Evolutionary conservation across 2,113 vertebrate genomes (phyloP), one percentile per base, ranked within the genome.

Genomic region (Microcebus griseorufus): DNA sequence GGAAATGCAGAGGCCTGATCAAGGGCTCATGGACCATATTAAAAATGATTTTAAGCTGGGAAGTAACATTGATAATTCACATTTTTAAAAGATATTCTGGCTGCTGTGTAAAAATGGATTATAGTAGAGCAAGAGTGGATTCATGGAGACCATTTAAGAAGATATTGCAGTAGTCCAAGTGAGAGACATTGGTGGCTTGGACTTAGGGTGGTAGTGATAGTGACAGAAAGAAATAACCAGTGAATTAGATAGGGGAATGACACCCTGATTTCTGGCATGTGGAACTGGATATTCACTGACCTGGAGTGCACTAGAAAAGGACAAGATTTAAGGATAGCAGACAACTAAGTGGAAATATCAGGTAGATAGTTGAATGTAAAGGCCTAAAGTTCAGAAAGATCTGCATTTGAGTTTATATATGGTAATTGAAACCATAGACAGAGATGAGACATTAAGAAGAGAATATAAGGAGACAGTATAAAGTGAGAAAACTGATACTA

Each of bases 361-460:
- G 64, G 18, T 93, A 91, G 48, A 84, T 70, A 70, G 45, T 92
- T 97, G 75, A 84, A 65, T 88, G 64, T 78, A 78, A 84, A 78
- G 53, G 27, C 82, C 29, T 90, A 83, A 78, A 90, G 53, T 84
- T 96, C 83, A 87, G 34, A 93, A 96, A 94, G 42, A 85, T 64
- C 42, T 48, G 53, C n/a, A 27, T 79, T 76, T 82, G 42, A 39
- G 42, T 70, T 90, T 79, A 34, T 42, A 81, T 65, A 70, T 82
- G 39, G 48, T 62, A 83, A 90, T 39, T 90, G n/a, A 94, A 90
- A 83, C 37, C 80, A 51, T 27, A 90, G 67, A 6, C 45, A 92
- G 70, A 73, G 34, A 67, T 86, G n/a, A 92, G 34, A 78, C 22
- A 42, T 75, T 75, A 27, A 80, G 39, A 37, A 45, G 65, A 53